These are phyloP conservation scores for Alentia gelatinosa DNA, from an alignment of 2,888 invertebrate species.

Conservation along the genomic window DNA sequence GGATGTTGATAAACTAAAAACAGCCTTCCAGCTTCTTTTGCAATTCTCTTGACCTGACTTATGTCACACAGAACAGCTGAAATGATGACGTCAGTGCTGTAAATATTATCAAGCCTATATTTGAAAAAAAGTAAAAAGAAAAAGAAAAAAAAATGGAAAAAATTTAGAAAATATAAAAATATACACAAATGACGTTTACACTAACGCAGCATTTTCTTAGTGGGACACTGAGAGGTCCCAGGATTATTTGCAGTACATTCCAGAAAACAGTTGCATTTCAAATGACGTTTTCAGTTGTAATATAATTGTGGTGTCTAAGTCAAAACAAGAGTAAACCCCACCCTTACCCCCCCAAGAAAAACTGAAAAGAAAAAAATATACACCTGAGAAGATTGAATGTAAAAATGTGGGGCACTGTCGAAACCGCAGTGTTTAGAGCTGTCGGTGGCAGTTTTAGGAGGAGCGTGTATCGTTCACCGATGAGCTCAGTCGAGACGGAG, in stretches of 20 bases:
- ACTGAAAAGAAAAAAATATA: no score
- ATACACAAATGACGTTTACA: not conserved
- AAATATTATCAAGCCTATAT: conserved; percentile 5
- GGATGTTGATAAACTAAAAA: not conserved
- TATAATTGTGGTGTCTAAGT: not conserved
- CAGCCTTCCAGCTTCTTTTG: not conserved
- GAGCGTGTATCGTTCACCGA: not conserved
- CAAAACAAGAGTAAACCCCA: no score
- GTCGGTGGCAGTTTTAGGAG: not conserved
- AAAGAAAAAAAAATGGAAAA: not conserved
- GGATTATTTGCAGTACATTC: conserved; percentile 35
- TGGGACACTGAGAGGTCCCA: not conserved
- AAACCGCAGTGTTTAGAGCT: no score
- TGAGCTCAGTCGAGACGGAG: not conserved
- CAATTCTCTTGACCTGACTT: not conserved
- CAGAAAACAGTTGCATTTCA: not conserved
- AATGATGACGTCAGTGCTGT: not conserved
- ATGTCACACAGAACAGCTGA: not conserved
- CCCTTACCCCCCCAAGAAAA: not conserved
- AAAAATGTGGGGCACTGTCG: not conserved
- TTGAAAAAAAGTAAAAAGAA: not conserved
- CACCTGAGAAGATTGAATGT: not conserved
- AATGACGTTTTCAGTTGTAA: not conserved
- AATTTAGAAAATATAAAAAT: not conserved
- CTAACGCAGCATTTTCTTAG: conserved; percentile 3